Conservation (phyloP, 2,888 invertebrate genomes). For the Torymus aiolomorphi region DNA sequence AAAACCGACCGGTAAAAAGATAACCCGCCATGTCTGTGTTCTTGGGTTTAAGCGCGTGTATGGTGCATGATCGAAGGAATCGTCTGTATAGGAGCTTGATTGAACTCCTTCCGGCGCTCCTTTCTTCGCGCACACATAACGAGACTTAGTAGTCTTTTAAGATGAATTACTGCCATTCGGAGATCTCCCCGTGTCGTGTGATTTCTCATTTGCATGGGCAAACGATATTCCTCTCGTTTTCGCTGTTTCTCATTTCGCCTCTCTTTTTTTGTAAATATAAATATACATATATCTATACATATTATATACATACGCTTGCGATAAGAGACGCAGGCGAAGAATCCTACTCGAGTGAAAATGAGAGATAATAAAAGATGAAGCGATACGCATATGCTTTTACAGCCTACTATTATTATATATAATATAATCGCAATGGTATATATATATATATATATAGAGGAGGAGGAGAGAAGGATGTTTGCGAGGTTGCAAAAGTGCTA, state of each 20-base stretch:
- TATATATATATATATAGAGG: too few relatives aligned
- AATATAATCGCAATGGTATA: constrained; percentile 20
- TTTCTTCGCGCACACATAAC: neutral
- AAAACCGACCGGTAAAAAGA: constrained; percentile 36
- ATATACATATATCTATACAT: too few relatives aligned
- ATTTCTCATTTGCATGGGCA: neutral
- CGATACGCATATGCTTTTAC: constrained; percentile 28
- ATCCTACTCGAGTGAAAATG: constrained; percentile 29
- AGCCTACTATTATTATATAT: constrained; percentile 32
- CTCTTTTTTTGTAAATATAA: constrained; percentile 46
- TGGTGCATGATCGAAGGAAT: constrained; percentile 1
- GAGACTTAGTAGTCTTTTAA: constrained; percentile 35
- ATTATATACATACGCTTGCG: constrained; percentile 24
- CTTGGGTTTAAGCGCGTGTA: constrained; percentile 41
- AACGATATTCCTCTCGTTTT: constrained; percentile 1
- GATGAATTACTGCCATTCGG: constrained; percentile 52
- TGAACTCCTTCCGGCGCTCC: neutral
- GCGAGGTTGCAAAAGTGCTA: constrained; percentile 46
- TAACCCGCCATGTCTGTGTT: constrained; percentile 56
- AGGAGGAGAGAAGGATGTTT: neutral
- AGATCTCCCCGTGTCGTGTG: constrained; percentile 33
- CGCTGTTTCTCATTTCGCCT: constrained; percentile 3
- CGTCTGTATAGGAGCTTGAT: constrained; percentile 14
- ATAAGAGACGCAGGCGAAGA: constrained; percentile 6
- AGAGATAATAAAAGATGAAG: constrained; percentile 28